These are phyloP conservation scores for Enteromius thamalakanensis DNA, from an alignment of 2,797 vertebrate genomes.

Conservation along the genomic window DNA sequence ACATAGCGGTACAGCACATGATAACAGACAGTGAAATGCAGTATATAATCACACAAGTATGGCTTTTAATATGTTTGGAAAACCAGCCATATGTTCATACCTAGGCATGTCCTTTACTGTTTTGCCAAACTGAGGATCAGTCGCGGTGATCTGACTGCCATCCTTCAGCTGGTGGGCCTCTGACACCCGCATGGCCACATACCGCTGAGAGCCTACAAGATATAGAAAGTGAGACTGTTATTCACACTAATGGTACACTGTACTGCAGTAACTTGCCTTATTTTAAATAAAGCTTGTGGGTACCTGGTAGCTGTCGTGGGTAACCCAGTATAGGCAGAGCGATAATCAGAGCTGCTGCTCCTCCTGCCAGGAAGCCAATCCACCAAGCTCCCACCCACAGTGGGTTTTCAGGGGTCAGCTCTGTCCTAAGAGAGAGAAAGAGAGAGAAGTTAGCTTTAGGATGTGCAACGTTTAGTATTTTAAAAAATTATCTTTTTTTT, in stretches of 20 bases:
- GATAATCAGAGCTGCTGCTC: conserved; percentile 82
- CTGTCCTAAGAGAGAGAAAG: conserved; percentile 70
- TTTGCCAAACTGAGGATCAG: conserved; percentile 88
- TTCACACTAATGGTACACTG: neutral
- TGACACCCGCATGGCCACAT: conserved; percentile 82
- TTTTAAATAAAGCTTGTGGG: neutral
- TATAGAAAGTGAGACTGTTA: neutral
- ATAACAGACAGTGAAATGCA: neutral
- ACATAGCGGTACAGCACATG: neutral
- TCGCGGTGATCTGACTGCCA: conserved; percentile 73
- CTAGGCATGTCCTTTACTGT: conserved; percentile 90
- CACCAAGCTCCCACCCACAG: conserved; percentile 97
- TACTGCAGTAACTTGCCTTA: neutral
- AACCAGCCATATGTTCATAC: conserved; percentile 69
- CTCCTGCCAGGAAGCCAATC: conserved; percentile 90
- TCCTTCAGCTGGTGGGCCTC: conserved; percentile 89
- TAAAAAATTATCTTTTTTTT: neutral
- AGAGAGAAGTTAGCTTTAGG: neutral
- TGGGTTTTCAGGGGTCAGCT: conserved; percentile 86
- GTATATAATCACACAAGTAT: neutral
- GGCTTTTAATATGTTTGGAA: neutral
- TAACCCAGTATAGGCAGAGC: conserved; percentile 91
- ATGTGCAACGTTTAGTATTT: neutral
- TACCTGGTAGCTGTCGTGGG: conserved; percentile 91
- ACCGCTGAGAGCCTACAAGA: conserved; percentile 85